Evolutionary conservation across 2,888 invertebrate genomes (phyloP), one percentile per base, ranked within the genome.

Genomic region (Rhimphoctona megacephalus): DNA sequence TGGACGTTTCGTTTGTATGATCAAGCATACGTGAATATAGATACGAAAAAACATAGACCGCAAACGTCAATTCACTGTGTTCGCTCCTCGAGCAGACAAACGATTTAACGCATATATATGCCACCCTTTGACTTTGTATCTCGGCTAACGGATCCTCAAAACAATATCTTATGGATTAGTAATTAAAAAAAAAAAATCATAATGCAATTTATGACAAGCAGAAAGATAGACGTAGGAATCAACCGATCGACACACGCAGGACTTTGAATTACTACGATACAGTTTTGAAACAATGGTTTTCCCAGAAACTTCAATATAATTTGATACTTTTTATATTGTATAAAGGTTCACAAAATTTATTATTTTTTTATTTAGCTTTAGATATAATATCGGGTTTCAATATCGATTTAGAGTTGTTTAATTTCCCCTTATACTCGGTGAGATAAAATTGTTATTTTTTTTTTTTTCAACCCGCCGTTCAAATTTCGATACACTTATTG

Each of bases 61-160:
- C 83, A 83, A 80, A 81, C 76, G 83, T 83, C 83, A 83, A 83
- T 73, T 81, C 83, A 54, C 52, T 67, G 81, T 49, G 83, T 64
- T 66, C 66, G 64, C 69, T 67, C 78, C 76, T 83, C 70, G 72
- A 80, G 54, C 69, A 83, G 70, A 82, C 78, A 72, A 85, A 83
- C 79, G 46, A 67, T 83, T 82, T 57, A 80, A 64, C 69, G 25
- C 30, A 64, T 39, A 64, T 39, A 64, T 19, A 8, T 54, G 22
- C 9, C 17, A n/a, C 57, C 30, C 46, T 36, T n/a, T 46, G 30
- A 74, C 69, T 57, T 33, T 43, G 17, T 11, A 30, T 43, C 25
- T 61, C n/a, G 30, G 2, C 9, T n/a, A 11, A 25, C n/a, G 25
- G 1, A 17, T 6, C 3, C 30, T n/a, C n/a, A 25, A 70, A 80